Conservation (phyloP, 2,888 invertebrate species). For the Melitaea athalia region DNA sequence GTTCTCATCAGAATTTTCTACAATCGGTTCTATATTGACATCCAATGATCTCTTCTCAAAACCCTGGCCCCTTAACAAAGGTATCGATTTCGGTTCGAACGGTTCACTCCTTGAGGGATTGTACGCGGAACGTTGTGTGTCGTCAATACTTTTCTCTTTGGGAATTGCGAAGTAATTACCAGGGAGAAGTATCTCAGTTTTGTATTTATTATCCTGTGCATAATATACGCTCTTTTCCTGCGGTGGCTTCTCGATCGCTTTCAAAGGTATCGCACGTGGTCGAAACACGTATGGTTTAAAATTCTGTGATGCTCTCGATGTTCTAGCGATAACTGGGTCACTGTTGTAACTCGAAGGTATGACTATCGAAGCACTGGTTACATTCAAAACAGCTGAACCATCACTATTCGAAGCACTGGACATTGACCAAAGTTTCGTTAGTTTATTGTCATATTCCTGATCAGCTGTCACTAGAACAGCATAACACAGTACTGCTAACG, state of each 20-base stretch:
- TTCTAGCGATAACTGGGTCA: slow-evolving; percentile 43
- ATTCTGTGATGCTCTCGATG: slow-evolving; percentile 35
- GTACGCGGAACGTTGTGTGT: slow-evolving; percentile 44
- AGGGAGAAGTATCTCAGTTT: slow-evolving; percentile 71
- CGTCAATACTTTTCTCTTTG: slow-evolving; percentile 69
- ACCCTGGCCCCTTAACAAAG: slow-evolving; percentile 63
- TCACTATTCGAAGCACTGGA: slow-evolving; percentile 57
- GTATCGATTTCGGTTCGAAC: slow-evolving; percentile 68
- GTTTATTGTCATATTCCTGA: slow-evolving; percentile 58
- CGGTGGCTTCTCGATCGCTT: slow-evolving; percentile 48
- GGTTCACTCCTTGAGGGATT: slow-evolving; percentile 46
- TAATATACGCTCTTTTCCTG: slow-evolving; percentile 66
- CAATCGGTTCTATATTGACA: slow-evolving; percentile 55
- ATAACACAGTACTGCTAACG: slow-evolving; percentile 61
- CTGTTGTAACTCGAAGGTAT: slow-evolving; percentile 58
- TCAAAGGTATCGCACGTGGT: slow-evolving; percentile 65
- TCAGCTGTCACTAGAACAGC: slow-evolving; percentile 54
- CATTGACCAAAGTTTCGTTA: slow-evolving; percentile 67
- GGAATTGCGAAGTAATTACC: slow-evolving; percentile 78
- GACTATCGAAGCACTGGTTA: slow-evolving; percentile 66
- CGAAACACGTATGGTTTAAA: slow-evolving; percentile 59
- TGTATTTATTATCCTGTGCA: slow-evolving; percentile 58
- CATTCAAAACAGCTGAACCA: slow-evolving; percentile 62
- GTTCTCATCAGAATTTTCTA: slow-evolving; percentile 62
- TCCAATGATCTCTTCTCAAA: slow-evolving; percentile 65